Evolutionary conservation across 2,797 vertebrate genomes (phyloP).

Genomic region (Sebastes minor): DNA sequence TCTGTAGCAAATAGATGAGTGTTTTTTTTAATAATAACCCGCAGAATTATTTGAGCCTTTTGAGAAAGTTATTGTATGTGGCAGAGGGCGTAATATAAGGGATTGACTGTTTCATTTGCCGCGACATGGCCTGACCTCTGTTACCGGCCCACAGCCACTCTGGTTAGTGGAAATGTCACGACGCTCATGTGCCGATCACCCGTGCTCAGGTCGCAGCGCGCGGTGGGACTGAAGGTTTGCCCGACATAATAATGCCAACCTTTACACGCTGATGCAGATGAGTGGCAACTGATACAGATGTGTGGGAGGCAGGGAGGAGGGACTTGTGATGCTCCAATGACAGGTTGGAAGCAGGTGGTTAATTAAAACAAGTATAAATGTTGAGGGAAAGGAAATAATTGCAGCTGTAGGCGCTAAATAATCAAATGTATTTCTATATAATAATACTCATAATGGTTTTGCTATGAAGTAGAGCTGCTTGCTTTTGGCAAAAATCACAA

Average conservation of each 20-base stretch:
- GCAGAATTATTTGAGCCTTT: slow-evolving; percentile 47
- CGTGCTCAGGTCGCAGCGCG: neutral
- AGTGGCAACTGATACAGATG: neutral
- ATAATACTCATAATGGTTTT: neutral
- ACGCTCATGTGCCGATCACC: slow-evolving; percentile 33
- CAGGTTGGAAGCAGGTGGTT: neutral
- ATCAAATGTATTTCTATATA: neutral
- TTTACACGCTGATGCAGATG: slow-evolving; percentile 33
- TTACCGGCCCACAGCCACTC: slow-evolving; percentile 39
- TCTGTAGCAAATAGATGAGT: slow-evolving; percentile 31
- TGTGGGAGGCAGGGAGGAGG: neutral
- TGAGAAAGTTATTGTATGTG: slow-evolving; percentile 50
- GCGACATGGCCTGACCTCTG: slow-evolving; percentile 44
- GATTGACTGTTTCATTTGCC: slow-evolving; percentile 58
- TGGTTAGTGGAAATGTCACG: slow-evolving; percentile 69
- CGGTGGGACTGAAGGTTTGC: neutral
- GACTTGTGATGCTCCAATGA: neutral
- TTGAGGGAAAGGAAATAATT: neutral
- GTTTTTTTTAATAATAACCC: slow-evolving; percentile 59
- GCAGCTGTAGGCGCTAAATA: neutral
- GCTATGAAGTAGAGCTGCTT: neutral
- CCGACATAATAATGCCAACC: slow-evolving; percentile 17
- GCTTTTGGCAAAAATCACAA: too few relatives aligned
- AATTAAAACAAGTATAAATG: neutral
- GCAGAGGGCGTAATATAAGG: slow-evolving; percentile 49